phyloP scores from a whole-genome alignment of 2,888 invertebrate genomes.

The Peribatodes rhomboidaria region DNA sequence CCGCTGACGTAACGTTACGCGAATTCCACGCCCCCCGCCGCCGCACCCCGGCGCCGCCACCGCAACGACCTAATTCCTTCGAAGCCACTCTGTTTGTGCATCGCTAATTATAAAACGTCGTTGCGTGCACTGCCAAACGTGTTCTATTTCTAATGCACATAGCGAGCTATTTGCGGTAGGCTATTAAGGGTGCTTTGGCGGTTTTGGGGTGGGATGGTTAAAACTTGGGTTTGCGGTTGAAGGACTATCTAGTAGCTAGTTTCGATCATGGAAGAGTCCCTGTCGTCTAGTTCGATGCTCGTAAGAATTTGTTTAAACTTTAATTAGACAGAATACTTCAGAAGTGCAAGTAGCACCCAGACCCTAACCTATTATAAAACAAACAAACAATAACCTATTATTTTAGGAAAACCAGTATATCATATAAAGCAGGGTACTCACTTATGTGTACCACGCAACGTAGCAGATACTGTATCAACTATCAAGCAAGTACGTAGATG shows the following conservation, averaged over 20 bases:
- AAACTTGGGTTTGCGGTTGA: too few species aligned
- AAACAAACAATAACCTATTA: too few species aligned
- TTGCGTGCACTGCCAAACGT: slow-evolving; percentile 74
- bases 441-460: too few species aligned
- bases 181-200: slow-evolving; percentile 41
- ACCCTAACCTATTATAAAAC: too few species aligned
- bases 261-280: not conserved
- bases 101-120: slow-evolving; percentile 81
- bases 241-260: not conserved
- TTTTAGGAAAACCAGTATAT: too few species aligned
- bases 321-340: too few species aligned
- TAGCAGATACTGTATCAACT: too few species aligned
- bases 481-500: too few species aligned
- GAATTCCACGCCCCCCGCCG: slow-evolving; percentile 75
- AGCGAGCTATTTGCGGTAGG: slow-evolving; percentile 60
- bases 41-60: slow-evolving; percentile 57
- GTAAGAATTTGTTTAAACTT: not conserved
- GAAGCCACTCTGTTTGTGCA: slow-evolving; percentile 83
- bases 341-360: too few species aligned
- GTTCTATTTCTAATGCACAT: slow-evolving; percentile 76
- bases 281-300: not conserved
- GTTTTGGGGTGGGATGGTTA: slow-evolving; percentile 15
- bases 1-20: slow-evolving; percentile 86
- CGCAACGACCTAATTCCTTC: slow-evolving; percentile 83
- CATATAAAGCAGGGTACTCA: too few species aligned